phyloP scores from a whole-genome alignment of 2,888 invertebrate species.

The Lepas anatifera region DNA sequence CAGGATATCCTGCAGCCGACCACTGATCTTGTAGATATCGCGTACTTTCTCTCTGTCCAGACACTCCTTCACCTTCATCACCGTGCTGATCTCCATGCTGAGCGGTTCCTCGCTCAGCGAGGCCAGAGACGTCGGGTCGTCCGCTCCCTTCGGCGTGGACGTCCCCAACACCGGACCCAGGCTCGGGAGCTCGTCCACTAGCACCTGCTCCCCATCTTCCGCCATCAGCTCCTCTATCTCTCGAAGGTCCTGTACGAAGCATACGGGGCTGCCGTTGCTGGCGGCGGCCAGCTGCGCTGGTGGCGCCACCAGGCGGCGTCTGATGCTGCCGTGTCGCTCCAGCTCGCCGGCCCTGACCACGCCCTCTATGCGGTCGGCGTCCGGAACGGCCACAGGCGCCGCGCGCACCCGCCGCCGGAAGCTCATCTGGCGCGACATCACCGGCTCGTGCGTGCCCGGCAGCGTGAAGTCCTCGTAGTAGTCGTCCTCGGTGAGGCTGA shows the following conservation, averaged over 20 bases:
- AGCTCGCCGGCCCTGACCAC: constrained; percentile 27
- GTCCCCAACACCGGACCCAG: constrained; percentile 13
- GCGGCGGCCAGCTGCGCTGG: background rate
- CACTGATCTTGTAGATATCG: constrained; percentile 30
- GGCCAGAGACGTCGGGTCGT: constrained; percentile 3
- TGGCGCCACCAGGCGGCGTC: constrained; percentile 25
- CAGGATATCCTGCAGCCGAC: constrained; percentile 30
- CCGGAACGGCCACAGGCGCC: constrained; percentile 26
- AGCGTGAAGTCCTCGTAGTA: constrained; percentile 31
- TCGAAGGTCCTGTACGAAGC: constrained; percentile 1
- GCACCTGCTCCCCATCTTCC: constrained; percentile 9
- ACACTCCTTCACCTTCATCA: constrained; percentile 27
- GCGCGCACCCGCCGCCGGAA: constrained; percentile 29
- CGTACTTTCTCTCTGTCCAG: constrained; percentile 29
- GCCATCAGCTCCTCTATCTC: constrained; percentile 9
- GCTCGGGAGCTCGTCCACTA: background rate
- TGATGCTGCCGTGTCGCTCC: constrained; percentile 26
- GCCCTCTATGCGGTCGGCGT: constrained; percentile 27
- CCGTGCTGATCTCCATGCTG: constrained; percentile 26
- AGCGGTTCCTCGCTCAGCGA: constrained; percentile 16
- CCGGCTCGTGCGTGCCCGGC: constrained; percentile 30
- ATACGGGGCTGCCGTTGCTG: constrained; percentile 9
- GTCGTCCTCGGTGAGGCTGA: constrained; percentile 26
- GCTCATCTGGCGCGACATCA: constrained; percentile 30
- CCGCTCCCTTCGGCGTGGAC: constrained; percentile 21